Base-by-base conservation (phyloP, 1,140 invertebrate genomes). In the Drusus annulatus region DNA sequence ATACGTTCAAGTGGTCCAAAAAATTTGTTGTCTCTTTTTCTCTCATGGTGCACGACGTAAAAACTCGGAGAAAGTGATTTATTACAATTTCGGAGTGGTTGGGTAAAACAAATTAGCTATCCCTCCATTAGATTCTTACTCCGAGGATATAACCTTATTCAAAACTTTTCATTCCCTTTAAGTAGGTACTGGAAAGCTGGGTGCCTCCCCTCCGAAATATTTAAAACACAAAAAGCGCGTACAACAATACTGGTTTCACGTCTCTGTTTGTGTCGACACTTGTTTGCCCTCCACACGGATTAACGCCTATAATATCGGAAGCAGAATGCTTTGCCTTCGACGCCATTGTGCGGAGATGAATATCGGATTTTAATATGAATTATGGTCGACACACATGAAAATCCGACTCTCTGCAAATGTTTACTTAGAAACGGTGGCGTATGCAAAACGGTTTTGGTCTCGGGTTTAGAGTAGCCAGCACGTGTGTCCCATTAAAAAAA, bases 221-320 rank as follows among this genome's bases (percentile, higher is more conserved):
- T 71, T 52, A 5, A 15, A 23, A 15, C 6, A 15, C 54, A 23
- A 21, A 71, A 13, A 13, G 36, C 36, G 36, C 8, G 36, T 21
- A 10, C 54, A 13, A 23, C 68, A 19, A 54, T 58, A 75, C 23
- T 36, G 60, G 6, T 79, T 60, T 74, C 54, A 75, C 78, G 31
- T 74, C 78, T 79, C 69, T 79, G 75, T 79, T 79, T 79, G 69
- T 58, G 52, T 52, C 69, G 19, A 75, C 78, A 79, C 78, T 79
- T 79, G 78, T 79, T 79, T 79, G 78, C 52, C 74, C 68, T 75
- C 78, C 45, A 19, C 15, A 21, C 36, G 78, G 78, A 79, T 79
- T 79, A 79, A 21, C 50, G 65, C 52, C 63, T 50, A 31, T 69
- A 69, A 74, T 79, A 31, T 74, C 52, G 16, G 52, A 71, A 62